Conservation (phyloP, 2,888 invertebrate species). For the Drosophila austrosaltans region DNA sequence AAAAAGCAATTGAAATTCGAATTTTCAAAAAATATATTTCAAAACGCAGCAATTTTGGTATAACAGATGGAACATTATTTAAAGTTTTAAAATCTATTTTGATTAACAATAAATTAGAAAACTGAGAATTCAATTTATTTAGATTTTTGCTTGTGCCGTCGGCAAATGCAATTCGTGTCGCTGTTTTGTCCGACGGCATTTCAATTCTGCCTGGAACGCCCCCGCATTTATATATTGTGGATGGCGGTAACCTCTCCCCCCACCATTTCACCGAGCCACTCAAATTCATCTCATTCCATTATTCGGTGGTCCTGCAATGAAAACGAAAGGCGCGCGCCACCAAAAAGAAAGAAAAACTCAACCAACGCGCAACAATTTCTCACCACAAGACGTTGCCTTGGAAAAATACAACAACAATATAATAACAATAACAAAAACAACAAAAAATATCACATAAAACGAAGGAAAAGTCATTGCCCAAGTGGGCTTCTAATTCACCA, state of each 20-base stretch:
- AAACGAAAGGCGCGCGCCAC: slow-evolving; percentile 65
- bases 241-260: not conserved
- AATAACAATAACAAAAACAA: not conserved
- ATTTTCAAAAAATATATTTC: not conserved
- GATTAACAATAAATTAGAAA: not conserved
- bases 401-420: slow-evolving; percentile 37
- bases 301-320: slow-evolving; percentile 47
- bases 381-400: slow-evolving; percentile 74
- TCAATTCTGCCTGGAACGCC: slow-evolving; percentile 31
- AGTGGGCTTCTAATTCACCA: slow-evolving; percentile 71
- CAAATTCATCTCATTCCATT: slow-evolving; percentile 25
- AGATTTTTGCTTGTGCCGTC: slow-evolving; percentile 52
- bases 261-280: not conserved
- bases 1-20: not conserved
- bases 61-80: not conserved
- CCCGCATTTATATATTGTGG: slow-evolving; percentile 7
- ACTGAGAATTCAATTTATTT: not conserved
- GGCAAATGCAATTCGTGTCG: slow-evolving; percentile 43
- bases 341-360: slow-evolving; percentile 51
- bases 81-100: no score
- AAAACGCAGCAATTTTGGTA: no score
- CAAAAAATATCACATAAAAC: slow-evolving; percentile 15
- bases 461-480: slow-evolving; percentile 34
- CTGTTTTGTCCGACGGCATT: slow-evolving; percentile 61
- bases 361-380: slow-evolving; percentile 74